A percentile compares a stretch with the other conserved stretches of the same genome.
Evolutionary conservation across 2,888 invertebrate species (phyloP).

Genomic region (Pristionchus fissidentatus): DNA sequence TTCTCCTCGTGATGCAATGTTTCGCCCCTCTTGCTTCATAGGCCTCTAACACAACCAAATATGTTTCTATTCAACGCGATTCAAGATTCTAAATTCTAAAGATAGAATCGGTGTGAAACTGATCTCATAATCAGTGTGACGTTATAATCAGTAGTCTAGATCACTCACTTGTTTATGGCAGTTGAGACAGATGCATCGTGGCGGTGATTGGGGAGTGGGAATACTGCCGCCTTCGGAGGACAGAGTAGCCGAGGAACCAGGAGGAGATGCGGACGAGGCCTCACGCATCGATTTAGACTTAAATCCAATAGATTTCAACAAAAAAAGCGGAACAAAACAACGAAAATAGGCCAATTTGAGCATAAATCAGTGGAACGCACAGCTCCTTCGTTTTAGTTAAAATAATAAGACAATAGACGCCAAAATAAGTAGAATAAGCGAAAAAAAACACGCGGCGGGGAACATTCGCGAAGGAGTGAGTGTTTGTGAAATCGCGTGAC

Average conservation of each 20-base stretch:
- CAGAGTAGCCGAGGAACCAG: constrained; percentile 16
- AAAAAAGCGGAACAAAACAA: too few species aligned
- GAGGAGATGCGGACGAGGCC: constrained; percentile 41
- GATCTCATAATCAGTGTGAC: too few species aligned
- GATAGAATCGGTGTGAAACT: too few species aligned
- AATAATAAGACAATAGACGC: not conserved
- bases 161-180: not conserved
- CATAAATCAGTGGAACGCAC: not conserved
- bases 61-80: too few species aligned
- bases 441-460: not conserved
- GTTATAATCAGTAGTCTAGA: not conserved
- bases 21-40: too few species aligned
- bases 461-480: constrained; percentile 38
- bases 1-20: constrained; percentile 25
- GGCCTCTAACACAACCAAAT: too few species aligned
- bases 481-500: constrained; percentile 42
- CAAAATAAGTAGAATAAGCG: not conserved
- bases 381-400: not conserved
- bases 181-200: not conserved
- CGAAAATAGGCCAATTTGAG: not conserved
- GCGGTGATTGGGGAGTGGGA: not conserved
- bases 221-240: not conserved
- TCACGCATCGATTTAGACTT: constrained; percentile 39
- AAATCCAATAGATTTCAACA: not conserved
- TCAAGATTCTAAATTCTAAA: too few species aligned